phyloP scores from a whole-genome alignment of 2,888 invertebrate genomes.

The Pandemis corylana region DNA sequence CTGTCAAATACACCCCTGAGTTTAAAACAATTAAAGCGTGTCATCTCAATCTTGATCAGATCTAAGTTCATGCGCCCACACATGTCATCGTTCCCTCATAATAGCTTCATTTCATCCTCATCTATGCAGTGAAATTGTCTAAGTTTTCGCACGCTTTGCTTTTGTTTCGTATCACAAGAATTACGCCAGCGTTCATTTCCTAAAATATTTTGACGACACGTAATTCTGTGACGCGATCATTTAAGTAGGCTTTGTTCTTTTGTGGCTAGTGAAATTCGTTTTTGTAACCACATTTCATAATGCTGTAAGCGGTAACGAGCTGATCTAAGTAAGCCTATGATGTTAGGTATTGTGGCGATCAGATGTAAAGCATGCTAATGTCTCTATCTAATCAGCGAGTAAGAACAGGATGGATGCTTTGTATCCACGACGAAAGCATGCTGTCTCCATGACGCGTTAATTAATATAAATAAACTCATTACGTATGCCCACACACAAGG shows the following conservation, averaged over 20 bases:
- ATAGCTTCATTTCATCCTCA: conserved; percentile 37
- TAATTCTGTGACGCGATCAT: conserved; percentile 14
- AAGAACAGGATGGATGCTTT: no score
- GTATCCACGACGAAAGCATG: no score
- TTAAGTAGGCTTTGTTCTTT: not conserved
- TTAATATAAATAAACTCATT: no score
- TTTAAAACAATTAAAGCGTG: not conserved
- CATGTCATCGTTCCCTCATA: conserved; percentile 40
- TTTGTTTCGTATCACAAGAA: conserved; percentile 50
- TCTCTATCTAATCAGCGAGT: no score
- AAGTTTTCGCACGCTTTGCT: conserved; percentile 53
- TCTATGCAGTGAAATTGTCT: conserved; percentile 32
- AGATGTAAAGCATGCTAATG: no score
- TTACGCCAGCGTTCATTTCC: conserved; percentile 52
- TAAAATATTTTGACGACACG: conserved; percentile 50
- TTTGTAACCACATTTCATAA: not conserved
- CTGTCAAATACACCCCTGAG: not conserved
- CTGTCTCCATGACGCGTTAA: no score
- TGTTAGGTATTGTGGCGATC: no score
- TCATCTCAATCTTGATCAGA: conserved; percentile 20
- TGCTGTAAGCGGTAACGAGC: no score
- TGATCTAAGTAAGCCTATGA: no score
- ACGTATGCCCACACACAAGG: no score
- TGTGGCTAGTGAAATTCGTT: not conserved
- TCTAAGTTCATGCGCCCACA: conserved; percentile 24